Conservation (phyloP, 2,113 vertebrate genomes). For the Blennius ocellaris region DNA sequence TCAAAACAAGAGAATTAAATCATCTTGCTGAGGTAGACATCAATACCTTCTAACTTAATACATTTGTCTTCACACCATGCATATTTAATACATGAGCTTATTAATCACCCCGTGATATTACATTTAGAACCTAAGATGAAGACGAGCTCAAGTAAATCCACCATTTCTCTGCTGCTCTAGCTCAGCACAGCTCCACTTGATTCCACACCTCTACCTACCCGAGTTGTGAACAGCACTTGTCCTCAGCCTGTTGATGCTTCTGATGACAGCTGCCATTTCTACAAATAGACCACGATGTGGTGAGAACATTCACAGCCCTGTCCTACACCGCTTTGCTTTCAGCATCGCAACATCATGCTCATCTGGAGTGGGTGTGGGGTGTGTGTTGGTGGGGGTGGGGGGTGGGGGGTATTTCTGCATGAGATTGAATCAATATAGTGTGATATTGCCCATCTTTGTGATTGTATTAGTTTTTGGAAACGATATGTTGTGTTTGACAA, state of each 20-base stretch:
- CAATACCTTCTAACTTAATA: conserved; percentile 8
- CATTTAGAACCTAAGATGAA: conserved; percentile 4
- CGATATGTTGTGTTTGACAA: no score
- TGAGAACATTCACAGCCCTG: conserved; percentile 75
- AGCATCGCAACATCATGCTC: conserved; percentile 50
- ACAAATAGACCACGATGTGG: conserved; percentile 73
- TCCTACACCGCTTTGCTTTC: conserved; percentile 54
- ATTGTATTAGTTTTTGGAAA: no score
- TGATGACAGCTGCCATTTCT: conserved; percentile 78
- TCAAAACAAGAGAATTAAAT: conserved; percentile 12
- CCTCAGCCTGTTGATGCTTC: conserved; percentile 67
- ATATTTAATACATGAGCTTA: conserved; percentile 17
- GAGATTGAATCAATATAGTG: no score
- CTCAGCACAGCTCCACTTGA: conserved; percentile 13
- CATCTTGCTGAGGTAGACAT: conserved; percentile 20
- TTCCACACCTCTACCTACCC: conserved; percentile 62
- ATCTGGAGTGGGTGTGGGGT: conserved; percentile 42
- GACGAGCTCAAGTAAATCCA: conserved; percentile 1
- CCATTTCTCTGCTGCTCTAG: background rate
- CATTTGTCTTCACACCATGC: conserved; percentile 8
- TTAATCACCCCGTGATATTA: conserved; percentile 20
- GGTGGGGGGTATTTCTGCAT: no score
- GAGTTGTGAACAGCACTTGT: conserved; percentile 71
- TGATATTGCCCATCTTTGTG: no score
- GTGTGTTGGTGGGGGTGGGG: no score